Percentiles rank a stretch among this genome's conserved stretches.
Conservation (phyloP, 2,113 vertebrate species). For the Hemibagrus wyckioides region DNA sequence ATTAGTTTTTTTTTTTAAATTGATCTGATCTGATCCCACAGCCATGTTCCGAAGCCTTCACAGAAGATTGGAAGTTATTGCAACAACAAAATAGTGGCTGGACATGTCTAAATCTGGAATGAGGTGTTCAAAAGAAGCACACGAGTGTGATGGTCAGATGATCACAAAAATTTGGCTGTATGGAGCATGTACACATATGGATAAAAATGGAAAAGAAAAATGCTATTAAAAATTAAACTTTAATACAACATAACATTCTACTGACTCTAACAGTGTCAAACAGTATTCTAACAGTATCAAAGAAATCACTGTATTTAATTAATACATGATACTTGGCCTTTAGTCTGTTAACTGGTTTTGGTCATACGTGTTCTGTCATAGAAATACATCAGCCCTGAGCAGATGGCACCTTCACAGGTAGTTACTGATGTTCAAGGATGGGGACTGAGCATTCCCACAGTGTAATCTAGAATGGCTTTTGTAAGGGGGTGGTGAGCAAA, state of each 20-base stretch:
- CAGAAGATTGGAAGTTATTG: no score
- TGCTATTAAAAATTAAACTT: background rate
- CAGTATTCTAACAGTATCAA: background rate
- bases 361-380: background rate
- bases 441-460: background rate
- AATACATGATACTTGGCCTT: background rate
- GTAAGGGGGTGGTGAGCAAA: background rate
- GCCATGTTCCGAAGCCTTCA: no score
- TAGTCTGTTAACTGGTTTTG: background rate
- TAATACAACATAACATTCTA: background rate
- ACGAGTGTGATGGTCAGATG: no score
- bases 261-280: background rate
- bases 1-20: no score
- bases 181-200: no score
- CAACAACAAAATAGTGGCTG: no score
- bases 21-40: no score
- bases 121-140: no score
- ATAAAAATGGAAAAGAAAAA: no score
- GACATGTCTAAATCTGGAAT: no score
- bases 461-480: background rate
- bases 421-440: constrained; percentile 36
- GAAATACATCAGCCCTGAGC: background rate
- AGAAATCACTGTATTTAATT: background rate
- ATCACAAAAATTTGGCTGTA: no score
- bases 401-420: background rate